These are phyloP conservation scores for Acanthaster planci DNA, from an alignment of 35 echinoderm and acorn worm species.

Conservation along the genomic window DNA sequence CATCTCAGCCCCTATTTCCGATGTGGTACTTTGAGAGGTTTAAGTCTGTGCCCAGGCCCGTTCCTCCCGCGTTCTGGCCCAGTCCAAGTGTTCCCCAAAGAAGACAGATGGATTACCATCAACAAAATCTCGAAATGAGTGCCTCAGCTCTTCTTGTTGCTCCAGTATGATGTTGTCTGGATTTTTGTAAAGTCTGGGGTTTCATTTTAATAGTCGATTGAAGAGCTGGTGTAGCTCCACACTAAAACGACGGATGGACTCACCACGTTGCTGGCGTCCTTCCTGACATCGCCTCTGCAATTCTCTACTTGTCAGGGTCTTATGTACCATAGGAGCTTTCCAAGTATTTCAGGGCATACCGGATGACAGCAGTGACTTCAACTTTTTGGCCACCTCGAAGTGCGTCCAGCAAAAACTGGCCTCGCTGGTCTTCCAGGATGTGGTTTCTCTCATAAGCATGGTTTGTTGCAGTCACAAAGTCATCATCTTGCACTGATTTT, in stretches of 20 bases:
- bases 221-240: not conserved
- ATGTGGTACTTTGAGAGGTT: too few relatives aligned
- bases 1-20: too few relatives aligned
- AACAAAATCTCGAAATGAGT: slow-evolving; percentile 1
- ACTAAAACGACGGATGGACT: not conserved
- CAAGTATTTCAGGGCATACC: not conserved
- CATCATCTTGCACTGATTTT: not conserved
- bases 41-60: not conserved
- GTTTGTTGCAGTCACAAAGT: not conserved
- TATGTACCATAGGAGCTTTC: not conserved
- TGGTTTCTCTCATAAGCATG: not conserved
- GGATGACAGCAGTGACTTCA: not conserved
- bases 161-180: not conserved
- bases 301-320: not conserved
- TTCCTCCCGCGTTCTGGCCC: not conserved
- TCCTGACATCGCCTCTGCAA: not conserved
- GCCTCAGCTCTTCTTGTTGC: not conserved
- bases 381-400: not conserved
- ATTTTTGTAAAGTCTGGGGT: not conserved
- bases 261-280: not conserved
- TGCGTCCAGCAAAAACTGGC: not conserved
- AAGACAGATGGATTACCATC: not conserved
- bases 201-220: not conserved
- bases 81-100: not conserved
- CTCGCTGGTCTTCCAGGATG: not conserved